A percentile compares a stretch with the other conserved stretches of the same genome.
Conservation (phyloP, 2,888 invertebrate species). For the Rhopalosiphum nymphaeae region DNA sequence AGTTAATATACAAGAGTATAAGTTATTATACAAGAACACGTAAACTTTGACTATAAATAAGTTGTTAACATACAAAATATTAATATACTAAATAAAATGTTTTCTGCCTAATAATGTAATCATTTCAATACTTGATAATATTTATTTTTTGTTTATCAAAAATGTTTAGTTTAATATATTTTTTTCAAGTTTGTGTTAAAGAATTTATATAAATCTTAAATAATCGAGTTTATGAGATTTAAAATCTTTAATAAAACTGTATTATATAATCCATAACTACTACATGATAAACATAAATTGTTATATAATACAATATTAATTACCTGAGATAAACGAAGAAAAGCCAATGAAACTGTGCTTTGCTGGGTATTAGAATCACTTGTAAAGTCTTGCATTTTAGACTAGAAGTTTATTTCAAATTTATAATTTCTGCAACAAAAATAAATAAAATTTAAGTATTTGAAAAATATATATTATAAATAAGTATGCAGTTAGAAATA, state of each 20-base stretch:
- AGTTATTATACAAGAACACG: neutral
- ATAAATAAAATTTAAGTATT: neutral
- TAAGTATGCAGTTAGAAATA: neutral
- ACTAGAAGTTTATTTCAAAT: constrained; percentile 47
- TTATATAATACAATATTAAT: neutral
- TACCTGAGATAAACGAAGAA: constrained; percentile 61
- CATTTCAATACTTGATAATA: neutral
- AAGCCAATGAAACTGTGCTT: constrained; percentile 54
- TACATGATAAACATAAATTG: neutral
- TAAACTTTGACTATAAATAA: neutral
- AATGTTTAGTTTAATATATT: too few relatives aligned
- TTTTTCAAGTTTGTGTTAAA: too few relatives aligned
- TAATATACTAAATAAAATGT: neutral
- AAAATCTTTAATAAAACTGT: neutral
- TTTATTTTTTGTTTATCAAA: too few relatives aligned
- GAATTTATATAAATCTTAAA: neutral
- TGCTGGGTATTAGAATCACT: constrained; percentile 53
- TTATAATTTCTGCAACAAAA: constrained; percentile 7
- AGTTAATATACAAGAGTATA: neutral
- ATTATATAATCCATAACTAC: neutral
- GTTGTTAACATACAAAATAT: neutral
- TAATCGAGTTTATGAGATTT: neutral
- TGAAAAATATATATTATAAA: neutral
- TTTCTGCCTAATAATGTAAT: neutral
- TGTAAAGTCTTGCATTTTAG: constrained; percentile 62